phyloP scores from a whole-genome alignment of 2,113 vertebrate genomes.

The Spizaetus ornatus region DNA sequence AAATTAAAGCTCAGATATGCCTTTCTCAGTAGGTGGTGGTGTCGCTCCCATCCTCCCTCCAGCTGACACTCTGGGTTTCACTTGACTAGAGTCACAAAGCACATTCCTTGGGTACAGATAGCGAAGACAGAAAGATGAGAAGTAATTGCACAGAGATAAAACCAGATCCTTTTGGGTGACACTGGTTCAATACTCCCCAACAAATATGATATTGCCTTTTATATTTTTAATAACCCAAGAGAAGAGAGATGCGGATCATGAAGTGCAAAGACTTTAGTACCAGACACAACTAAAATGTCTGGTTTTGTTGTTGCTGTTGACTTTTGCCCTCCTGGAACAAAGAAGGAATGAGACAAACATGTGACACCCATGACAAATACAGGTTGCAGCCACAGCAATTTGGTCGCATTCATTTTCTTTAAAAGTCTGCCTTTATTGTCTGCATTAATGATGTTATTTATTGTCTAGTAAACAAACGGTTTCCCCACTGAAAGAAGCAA shows the following conservation, averaged over 20 bases:
- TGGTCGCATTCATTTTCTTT: neutral
- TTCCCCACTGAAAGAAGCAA: neutral
- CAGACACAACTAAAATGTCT: neutral
- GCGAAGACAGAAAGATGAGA: neutral
- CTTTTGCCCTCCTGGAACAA: neutral
- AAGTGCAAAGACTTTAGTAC: neutral
- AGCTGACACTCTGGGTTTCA: neutral
- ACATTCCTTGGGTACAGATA: neutral
- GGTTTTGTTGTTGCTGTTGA: neutral
- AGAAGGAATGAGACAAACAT: neutral
- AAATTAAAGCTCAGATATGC: conserved; percentile 1
- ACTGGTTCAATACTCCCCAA: neutral
- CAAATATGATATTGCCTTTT: neutral
- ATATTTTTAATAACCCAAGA: neutral
- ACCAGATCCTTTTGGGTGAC: neutral
- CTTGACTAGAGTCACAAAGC: neutral
- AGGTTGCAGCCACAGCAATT: neutral
- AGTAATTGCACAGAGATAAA: neutral
- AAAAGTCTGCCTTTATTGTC: neutral
- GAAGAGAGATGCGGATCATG: neutral
- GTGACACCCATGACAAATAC: neutral
- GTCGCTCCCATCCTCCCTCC: neutral
- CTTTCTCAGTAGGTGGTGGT: neutral
- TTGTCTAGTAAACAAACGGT: neutral
- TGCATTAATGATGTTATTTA: neutral